Conservation (phyloP, 2,113 vertebrate genomes). For the Lophura nycthemera region DNA sequence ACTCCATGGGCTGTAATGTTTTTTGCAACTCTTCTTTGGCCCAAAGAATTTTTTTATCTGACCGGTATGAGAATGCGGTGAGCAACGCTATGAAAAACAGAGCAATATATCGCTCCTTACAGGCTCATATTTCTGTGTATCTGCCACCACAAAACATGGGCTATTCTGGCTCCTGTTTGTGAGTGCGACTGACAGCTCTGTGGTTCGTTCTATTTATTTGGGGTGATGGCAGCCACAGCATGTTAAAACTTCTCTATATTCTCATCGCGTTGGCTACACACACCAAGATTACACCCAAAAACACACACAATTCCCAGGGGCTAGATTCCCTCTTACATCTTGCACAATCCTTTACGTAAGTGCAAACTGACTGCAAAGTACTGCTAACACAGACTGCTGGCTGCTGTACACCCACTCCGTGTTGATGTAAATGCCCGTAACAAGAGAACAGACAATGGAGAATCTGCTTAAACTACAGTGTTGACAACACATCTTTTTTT, state of each 20-base stretch:
- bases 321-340: constrained; percentile 54
- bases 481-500: constrained; percentile 25
- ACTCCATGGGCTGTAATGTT: neutral
- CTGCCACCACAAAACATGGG: constrained; percentile 45
- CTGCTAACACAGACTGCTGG: constrained; percentile 59
- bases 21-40: neutral
- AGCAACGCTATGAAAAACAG: constrained; percentile 34
- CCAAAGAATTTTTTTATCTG: neutral
- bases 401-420: constrained; percentile 65
- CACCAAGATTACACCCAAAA: constrained; percentile 55
- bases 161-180: neutral
- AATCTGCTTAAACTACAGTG: constrained; percentile 43
- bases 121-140: constrained; percentile 32
- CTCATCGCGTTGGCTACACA: constrained; percentile 43
- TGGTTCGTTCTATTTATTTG: constrained; percentile 60
- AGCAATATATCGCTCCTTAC: constrained; percentile 28
- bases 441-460: constrained; percentile 58
- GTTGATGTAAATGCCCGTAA: constrained; percentile 59
- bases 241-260: constrained; percentile 67
- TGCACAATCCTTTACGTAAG: constrained; percentile 72
- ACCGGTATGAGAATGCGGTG: constrained; percentile 22
- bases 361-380: constrained; percentile 52
- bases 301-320: constrained; percentile 40
- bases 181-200: neutral
- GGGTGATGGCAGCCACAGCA: constrained; percentile 43